Conservation (phyloP, 2,113 vertebrate species). For the Poeciliopsis retropinna region DNA sequence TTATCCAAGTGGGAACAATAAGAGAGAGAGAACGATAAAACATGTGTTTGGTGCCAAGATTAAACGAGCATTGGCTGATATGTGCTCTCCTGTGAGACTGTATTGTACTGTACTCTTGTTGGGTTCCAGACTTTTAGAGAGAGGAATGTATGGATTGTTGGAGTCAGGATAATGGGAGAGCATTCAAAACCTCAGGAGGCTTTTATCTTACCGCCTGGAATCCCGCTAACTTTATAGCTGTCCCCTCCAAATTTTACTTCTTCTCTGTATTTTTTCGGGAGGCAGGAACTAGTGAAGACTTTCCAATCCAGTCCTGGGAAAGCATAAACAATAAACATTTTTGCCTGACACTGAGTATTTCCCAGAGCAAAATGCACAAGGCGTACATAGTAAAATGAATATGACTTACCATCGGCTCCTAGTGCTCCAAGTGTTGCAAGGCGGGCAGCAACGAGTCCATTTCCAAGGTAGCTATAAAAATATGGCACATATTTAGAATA, state of each 20-base stretch:
- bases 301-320: constrained; percentile 79
- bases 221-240: constrained; percentile 92
- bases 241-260: constrained; percentile 91
- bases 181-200: constrained; percentile 57
- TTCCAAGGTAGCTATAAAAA: constrained; percentile 90
- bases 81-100: constrained; percentile 60
- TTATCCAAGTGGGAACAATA: constrained; percentile 65
- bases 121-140: constrained; percentile 32
- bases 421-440: constrained; percentile 91
- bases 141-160: constrained; percentile 54
- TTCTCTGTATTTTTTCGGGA: constrained; percentile 90
- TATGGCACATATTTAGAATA: constrained; percentile 31
- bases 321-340: constrained; percentile 22
- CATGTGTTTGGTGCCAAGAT: constrained; percentile 69
- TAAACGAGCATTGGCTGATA: constrained; percentile 38
- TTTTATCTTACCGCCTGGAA: constrained; percentile 87
- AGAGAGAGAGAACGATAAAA: constrained; percentile 67
- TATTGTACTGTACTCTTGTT: constrained; percentile 61
- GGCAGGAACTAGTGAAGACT: constrained; percentile 89
- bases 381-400: not conserved
- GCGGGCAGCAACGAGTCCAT: constrained; percentile 92
- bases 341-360: not conserved
- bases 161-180: constrained; percentile 46
- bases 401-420: constrained; percentile 84
- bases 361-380: constrained; percentile 1